Evolutionary conservation across 2,888 invertebrate genomes (phyloP).

Genomic region (Leucania comma): DNA sequence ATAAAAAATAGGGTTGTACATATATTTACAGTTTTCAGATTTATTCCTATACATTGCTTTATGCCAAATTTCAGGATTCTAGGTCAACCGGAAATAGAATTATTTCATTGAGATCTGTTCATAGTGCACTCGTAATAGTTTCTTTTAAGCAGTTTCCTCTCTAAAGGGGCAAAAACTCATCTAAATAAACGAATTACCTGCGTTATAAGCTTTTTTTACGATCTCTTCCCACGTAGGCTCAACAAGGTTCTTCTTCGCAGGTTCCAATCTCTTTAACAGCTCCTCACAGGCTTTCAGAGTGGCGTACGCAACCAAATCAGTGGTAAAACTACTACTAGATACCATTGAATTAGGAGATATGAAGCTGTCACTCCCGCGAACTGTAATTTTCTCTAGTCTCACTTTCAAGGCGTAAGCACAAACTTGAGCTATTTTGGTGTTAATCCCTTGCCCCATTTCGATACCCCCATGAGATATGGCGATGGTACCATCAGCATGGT

Average conservation of each 20-base stretch:
- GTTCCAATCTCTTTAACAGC: slow-evolving; percentile 84
- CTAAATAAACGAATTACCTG: slow-evolving; percentile 71
- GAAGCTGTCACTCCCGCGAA: slow-evolving; percentile 92
- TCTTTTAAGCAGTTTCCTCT: neutral
- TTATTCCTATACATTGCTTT: too few relatives aligned
- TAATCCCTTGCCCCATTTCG: slow-evolving; percentile 95
- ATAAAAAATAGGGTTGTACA: too few relatives aligned
- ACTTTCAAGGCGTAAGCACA: slow-evolving; percentile 93
- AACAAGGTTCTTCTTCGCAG: slow-evolving; percentile 78
- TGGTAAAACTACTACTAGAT: slow-evolving; percentile 93
- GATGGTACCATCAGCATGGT: slow-evolving; percentile 92
- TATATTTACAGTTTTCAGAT: too few relatives aligned
- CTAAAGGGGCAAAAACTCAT: too few relatives aligned
- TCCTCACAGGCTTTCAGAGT: slow-evolving; percentile 89
- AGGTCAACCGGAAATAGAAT: too few relatives aligned
- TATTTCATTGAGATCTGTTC: too few relatives aligned
- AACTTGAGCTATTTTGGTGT: slow-evolving; percentile 92
- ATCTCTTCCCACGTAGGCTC: slow-evolving; percentile 89
- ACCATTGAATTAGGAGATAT: slow-evolving; percentile 92
- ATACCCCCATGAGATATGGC: slow-evolving; percentile 93
- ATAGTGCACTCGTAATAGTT: neutral
- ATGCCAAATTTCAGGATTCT: too few relatives aligned
- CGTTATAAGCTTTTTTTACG: slow-evolving; percentile 85
- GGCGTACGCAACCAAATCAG: slow-evolving; percentile 92
- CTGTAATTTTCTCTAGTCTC: slow-evolving; percentile 89